Conservation (phyloP, 1,140 invertebrate genomes). For the Drosophila tristis region DNA sequence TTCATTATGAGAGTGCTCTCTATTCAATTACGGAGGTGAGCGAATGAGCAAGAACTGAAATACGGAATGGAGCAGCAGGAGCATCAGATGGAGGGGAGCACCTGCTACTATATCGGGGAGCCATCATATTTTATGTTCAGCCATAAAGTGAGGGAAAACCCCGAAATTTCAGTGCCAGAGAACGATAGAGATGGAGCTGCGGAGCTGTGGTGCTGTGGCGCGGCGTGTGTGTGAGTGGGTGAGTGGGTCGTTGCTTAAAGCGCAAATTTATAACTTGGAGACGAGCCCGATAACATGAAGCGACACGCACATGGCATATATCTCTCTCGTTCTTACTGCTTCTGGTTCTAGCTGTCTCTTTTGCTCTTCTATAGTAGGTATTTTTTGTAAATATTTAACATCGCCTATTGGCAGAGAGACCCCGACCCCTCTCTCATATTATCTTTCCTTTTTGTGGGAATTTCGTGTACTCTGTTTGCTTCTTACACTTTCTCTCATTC, state of each 20-base stretch:
- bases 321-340: neutral
- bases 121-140: slow-evolving; percentile 60
- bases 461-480: slow-evolving; percentile 56
- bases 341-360: neutral
- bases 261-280: slow-evolving; percentile 55
- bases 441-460: slow-evolving; percentile 51
- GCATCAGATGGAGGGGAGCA: too few relatives aligned
- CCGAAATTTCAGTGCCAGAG: slow-evolving; percentile 8
- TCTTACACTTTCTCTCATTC: slow-evolving; percentile 5
- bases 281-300: slow-evolving; percentile 35
- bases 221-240: neutral
- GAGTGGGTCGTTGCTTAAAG: slow-evolving; percentile 32
- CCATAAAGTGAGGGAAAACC: slow-evolving; percentile 37
- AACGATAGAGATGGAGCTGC: neutral
- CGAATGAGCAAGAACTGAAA: neutral
- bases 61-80: slow-evolving; percentile 6
- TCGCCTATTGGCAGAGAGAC: slow-evolving; percentile 49
- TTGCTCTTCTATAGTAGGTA: neutral
- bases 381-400: slow-evolving; percentile 72
- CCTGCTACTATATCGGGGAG: slow-evolving; percentile 13
- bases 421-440: slow-evolving; percentile 20
- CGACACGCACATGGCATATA: slow-evolving; percentile 43
- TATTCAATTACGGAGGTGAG: slow-evolving; percentile 63
- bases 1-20: slow-evolving; percentile 65
- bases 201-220: neutral